Evolutionary conservation across 2,888 invertebrate species (phyloP).

Genomic region (Dryocosmus kuriphilus): DNA sequence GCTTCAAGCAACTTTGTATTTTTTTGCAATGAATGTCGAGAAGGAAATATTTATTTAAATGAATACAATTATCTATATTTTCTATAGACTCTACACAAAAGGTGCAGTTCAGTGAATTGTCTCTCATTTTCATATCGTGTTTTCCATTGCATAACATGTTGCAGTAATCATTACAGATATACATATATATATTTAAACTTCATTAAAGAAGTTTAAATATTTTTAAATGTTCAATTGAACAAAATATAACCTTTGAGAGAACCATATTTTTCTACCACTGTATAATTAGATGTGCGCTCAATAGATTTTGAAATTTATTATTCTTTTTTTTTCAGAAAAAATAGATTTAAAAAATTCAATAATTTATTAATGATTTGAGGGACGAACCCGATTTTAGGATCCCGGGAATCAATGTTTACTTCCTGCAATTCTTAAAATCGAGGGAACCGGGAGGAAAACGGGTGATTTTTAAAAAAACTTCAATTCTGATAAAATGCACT

Average conservation of each 20-base stretch:
- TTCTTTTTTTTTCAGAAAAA: too few species aligned
- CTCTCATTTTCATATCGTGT: constrained; percentile 16
- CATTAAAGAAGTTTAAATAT: too few species aligned
- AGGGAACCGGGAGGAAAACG: neutral
- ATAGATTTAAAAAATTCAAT: neutral
- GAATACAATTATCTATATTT: neutral
- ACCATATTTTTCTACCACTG: neutral
- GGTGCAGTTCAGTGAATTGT: constrained; percentile 4
- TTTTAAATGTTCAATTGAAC: too few species aligned
- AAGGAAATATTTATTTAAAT: neutral
- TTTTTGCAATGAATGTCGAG: neutral
- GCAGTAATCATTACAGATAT: neutral
- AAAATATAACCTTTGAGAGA: neutral
- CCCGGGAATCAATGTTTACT: too few species aligned
- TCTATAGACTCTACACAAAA: neutral
- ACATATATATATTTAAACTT: neutral
- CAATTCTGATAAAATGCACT: too few species aligned
- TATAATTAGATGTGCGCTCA: neutral
- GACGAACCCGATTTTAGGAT: neutral
- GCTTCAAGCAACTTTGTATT: neutral
- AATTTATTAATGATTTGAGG: neutral
- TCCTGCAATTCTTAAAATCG: neutral
- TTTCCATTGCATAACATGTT: constrained; percentile 23
- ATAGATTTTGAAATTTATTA: too few species aligned
- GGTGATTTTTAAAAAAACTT: neutral